A percentile compares a stretch with the other conserved stretches of the same genome.
Evolutionary conservation across 2,888 invertebrate species (phyloP).

Genomic region (Thymelicus acteon): DNA sequence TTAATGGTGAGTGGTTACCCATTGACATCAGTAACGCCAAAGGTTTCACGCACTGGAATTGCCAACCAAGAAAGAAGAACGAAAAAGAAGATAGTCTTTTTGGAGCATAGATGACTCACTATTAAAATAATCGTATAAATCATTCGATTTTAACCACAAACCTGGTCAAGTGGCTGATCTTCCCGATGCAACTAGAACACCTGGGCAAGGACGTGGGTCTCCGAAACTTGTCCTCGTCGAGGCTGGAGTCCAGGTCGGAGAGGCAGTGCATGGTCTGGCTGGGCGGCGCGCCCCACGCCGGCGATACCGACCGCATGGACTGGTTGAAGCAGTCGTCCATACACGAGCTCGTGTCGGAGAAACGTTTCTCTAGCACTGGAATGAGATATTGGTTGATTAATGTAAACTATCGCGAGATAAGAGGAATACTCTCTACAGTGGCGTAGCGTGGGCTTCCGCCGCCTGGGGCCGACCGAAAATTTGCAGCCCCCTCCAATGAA

Average conservation of each 20-base stretch:
- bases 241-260: constrained; percentile 71
- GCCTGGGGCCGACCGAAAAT: too few species aligned
- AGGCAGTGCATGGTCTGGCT: constrained; percentile 81
- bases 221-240: constrained; percentile 74
- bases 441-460: too few species aligned
- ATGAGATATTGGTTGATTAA: not conserved
- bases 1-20: too few species aligned
- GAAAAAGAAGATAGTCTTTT: too few species aligned
- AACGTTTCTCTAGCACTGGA: constrained; percentile 76
- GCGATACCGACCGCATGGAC: constrained; percentile 73
- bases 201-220: constrained; percentile 81
- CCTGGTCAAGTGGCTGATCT: constrained; percentile 88
- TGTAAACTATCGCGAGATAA: too few species aligned
- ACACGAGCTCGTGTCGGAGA: constrained; percentile 76
- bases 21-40: too few species aligned
- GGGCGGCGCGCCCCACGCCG: constrained; percentile 70
- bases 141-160: constrained; percentile 40
- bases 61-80: too few species aligned
- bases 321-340: constrained; percentile 76
- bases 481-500: too few species aligned
- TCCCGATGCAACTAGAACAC: constrained; percentile 92
- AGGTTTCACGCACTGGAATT: too few species aligned
- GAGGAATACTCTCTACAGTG: too few species aligned
- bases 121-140: too few species aligned
- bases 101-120: too few species aligned